These are phyloP conservation scores for Loripinus fragilis DNA, from an alignment of 2,888 invertebrate genomes.

Conservation along the genomic window DNA sequence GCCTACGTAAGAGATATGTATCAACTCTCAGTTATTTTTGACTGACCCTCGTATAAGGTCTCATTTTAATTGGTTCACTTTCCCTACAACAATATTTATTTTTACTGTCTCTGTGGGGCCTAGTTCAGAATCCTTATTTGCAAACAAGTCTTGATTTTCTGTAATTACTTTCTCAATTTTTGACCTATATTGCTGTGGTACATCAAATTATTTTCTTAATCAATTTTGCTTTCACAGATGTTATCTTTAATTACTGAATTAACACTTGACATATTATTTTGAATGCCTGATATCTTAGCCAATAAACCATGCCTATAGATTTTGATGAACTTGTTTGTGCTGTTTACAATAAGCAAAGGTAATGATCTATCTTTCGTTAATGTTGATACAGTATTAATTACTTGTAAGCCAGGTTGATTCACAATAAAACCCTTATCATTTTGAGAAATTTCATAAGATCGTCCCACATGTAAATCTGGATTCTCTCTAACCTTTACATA, in stretches of 20 bases:
- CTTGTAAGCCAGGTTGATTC: conserved; percentile 28
- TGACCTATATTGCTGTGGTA: conserved; percentile 24
- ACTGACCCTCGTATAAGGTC: too few relatives aligned
- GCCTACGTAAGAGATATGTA: too few relatives aligned
- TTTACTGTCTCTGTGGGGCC: too few relatives aligned
- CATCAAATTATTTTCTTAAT: conserved; percentile 25
- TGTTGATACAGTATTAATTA: conserved; percentile 14
- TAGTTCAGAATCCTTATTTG: too few relatives aligned
- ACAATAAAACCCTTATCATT: conserved; percentile 33
- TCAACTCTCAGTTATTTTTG: too few relatives aligned
- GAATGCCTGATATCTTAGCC: background rate
- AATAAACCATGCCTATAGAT: too few relatives aligned
- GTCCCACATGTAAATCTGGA: conserved; percentile 1
- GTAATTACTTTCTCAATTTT: too few relatives aligned
- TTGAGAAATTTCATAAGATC: conserved; percentile 13
- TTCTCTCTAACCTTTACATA: conserved; percentile 24
- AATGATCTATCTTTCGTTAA: conserved; percentile 11
- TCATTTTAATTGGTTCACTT: too few relatives aligned
- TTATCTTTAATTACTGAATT: conserved; percentile 1
- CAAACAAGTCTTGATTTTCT: too few relatives aligned
- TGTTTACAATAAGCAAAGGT: conserved; percentile 32
- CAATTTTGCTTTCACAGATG: background rate
- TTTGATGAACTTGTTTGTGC: conserved; percentile 29
- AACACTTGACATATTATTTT: background rate
- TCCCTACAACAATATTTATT: too few relatives aligned